Evolutionary conservation across 2,888 invertebrate genomes (phyloP).

Genomic region (Melieria omissa): DNA sequence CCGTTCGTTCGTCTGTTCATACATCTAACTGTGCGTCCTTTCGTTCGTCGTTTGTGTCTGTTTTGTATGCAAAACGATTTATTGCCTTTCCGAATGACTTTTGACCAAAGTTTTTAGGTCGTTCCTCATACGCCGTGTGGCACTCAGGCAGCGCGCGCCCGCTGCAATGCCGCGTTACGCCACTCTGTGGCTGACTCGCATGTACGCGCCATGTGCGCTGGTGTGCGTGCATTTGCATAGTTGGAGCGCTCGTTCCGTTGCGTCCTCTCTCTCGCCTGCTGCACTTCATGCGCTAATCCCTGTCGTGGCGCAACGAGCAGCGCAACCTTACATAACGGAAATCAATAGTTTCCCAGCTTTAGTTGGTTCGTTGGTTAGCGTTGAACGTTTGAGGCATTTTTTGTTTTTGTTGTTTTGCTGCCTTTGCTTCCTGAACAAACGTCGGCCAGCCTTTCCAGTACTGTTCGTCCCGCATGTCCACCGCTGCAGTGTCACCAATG

Average conservation of each 20-base stretch:
- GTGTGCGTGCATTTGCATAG: constrained; percentile 2
- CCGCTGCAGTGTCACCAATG: constrained; percentile 16
- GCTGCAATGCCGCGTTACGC: too few relatives aligned
- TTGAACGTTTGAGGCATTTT: constrained; percentile 11
- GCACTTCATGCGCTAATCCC: constrained; percentile 30
- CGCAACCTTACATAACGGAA: constrained; percentile 30
- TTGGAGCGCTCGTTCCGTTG: constrained; percentile 9
- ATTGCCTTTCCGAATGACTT: constrained; percentile 40
- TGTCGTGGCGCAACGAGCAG: constrained; percentile 22
- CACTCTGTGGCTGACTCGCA: constrained; percentile 17
- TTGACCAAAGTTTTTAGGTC: constrained; percentile 42
- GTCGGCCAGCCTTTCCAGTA: constrained; percentile 16
- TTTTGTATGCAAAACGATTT: constrained; percentile 45
- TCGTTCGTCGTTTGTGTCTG: background rate
- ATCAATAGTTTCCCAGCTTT: constrained; percentile 34
- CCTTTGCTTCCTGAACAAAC: constrained; percentile 1
- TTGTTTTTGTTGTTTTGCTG: constrained; percentile 13
- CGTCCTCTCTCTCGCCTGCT: constrained; percentile 3
- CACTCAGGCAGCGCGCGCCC: background rate
- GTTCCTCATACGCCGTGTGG: constrained; percentile 32
- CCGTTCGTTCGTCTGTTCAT: background rate
- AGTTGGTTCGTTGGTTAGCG: constrained; percentile 32
- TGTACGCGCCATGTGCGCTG: constrained; percentile 7
- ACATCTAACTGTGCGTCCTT: background rate
- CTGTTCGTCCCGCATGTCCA: constrained; percentile 8